Base-by-base conservation (phyloP, 2,113 vertebrate species). In the Collichthys lucidus region DNA sequence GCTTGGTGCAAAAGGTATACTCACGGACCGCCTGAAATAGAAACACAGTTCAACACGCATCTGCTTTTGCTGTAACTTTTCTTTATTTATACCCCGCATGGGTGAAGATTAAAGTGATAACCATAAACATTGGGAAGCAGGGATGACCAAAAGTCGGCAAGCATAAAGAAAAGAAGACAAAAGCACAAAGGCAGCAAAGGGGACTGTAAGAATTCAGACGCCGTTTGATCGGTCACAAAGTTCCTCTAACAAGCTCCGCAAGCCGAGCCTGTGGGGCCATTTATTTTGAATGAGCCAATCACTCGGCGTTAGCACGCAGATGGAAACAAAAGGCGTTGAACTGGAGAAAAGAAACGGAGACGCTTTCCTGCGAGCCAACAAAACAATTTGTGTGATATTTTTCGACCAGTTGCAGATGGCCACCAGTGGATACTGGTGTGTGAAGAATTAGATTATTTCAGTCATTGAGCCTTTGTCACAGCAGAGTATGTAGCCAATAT, bases 171-270 rank as follows among this genome's bases (percentile, higher is more conserved):
- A 12, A 46, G 56, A 46, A 63, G 46, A 75, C 76, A 85, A 55
- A 82, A 77, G 57, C 66, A 79, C 57, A 80, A 63, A 70, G 78
- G 53, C 74, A 75, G 80, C 72, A 1, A 53, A 78, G 81, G 69
- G n/a, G 73, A 81, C 72, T 44, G 52, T 11, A 61, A 80, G 65
- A 56, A 79, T 84, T 65, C 68, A 65, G 47, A 74, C n/a, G 68
- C 22, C 2, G 19, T 90, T 83, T 81, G 86, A 88, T 86, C 5
- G 59, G 69, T 66, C 73, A 56, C 80, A 78, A 70, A 86, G 76
- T 79, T 60, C 47, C 80, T 79, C 24, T 85, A 86, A 85, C 80
- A 72, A 86, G 79, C 79, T 79, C 82, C 57, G 75, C 50, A 1
- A 74, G 68, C 20, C 19, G 49, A 80, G 72, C 55, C 29, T 0